Evolutionary conservation across 2,113 vertebrate genomes (phyloP).

Genomic region (Lepisosteus oculatus): DNA sequence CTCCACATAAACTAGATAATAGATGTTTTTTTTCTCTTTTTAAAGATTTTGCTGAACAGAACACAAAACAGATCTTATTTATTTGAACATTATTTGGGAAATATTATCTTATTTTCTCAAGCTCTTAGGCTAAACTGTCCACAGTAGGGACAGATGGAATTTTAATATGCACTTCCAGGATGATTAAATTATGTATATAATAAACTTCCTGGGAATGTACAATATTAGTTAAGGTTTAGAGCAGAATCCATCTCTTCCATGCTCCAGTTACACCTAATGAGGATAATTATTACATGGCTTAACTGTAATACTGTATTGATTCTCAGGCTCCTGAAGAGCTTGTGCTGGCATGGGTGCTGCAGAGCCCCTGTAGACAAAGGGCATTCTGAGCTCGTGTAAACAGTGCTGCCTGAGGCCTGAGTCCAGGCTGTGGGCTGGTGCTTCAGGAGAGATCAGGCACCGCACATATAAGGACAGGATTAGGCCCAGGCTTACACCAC

Average conservation of each 20-base stretch:
- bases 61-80: no score
- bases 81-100: not conserved
- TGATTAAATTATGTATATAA: conserved; percentile 86
- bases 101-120: not conserved
- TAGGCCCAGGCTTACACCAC: conserved; percentile 74
- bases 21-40: no score
- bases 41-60: no score
- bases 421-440: conserved; percentile 45
- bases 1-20: no score
- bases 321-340: conserved; percentile 71
- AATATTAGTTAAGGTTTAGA: conserved; percentile 72
- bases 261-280: conserved; percentile 89
- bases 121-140: conserved; percentile 2
- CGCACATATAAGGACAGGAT: conserved; percentile 73
- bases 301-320: conserved; percentile 83
- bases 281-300: conserved; percentile 89
- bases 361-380: conserved; percentile 57
- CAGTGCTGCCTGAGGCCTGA: conserved; percentile 42
- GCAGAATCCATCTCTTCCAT: conserved; percentile 63
- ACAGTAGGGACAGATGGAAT: conserved; percentile 50
- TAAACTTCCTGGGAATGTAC: conserved; percentile 68
- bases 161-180: conserved; percentile 83
- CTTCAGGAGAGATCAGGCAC: conserved; percentile 60
- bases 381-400: conserved; percentile 57
- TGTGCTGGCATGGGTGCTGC: conserved; percentile 59